phyloP scores from a whole-genome alignment of 53 echinoderm and acorn worm genomes.

The Luidia sarsii region DNA sequence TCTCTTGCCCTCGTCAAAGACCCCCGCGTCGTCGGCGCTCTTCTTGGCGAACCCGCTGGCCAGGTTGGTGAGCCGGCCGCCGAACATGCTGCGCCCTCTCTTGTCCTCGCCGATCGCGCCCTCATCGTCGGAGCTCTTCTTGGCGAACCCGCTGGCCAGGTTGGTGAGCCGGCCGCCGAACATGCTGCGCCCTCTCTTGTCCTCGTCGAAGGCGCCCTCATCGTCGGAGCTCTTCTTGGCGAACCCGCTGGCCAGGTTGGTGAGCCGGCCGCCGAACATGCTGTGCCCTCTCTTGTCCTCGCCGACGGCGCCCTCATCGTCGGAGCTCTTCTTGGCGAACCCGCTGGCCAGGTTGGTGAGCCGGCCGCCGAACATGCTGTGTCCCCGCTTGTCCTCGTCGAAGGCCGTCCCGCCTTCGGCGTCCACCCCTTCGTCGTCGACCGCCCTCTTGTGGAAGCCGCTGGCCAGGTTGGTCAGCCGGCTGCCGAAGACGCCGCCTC shows the following conservation, averaged over 20 bases:
- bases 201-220: not conserved
- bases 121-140: not conserved
- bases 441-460: conserved; percentile 17
- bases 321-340: not conserved
- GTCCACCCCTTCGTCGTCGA: not conserved
- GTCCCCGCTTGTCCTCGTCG: conserved; percentile 9
- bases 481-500: not conserved
- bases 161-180: not conserved
- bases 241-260: conserved; percentile 7
- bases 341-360: conserved; percentile 24
- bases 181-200: conserved; percentile 1
- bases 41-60: conserved; percentile 17
- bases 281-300: conserved; percentile 30
- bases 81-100: conserved; percentile 14
- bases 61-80: conserved; percentile 11
- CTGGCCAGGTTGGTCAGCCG: conserved; percentile 18
- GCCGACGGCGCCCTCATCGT: not conserved
- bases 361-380: not conserved
- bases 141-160: conserved; percentile 23
- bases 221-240: not conserved
- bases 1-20: conserved; percentile 4
- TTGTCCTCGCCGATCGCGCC: not conserved
- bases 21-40: not conserved
- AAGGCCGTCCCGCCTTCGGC: too few relatives aligned
- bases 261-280: not conserved